Evolutionary conservation across 2,113 vertebrate genomes (phyloP).

Genomic region (Aplodontia rufa): DNA sequence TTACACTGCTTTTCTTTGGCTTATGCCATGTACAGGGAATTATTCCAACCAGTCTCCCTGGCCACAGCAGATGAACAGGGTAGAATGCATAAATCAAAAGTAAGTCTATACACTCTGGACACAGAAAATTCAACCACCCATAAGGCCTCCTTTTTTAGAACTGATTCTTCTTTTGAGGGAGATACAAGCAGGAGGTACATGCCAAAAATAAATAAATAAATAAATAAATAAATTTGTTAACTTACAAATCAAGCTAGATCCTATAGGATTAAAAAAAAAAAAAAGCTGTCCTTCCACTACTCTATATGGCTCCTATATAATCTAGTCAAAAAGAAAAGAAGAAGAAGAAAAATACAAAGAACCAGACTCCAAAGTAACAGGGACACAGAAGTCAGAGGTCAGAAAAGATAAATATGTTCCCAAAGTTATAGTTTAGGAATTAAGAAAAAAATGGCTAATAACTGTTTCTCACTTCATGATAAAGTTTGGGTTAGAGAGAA

Average conservation of each 20-base stretch:
- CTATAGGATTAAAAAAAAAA: neutral
- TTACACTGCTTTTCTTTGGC: conserved; percentile 5
- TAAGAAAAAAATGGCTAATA: neutral
- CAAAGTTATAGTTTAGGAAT: neutral
- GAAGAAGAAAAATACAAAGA: too few relatives aligned
- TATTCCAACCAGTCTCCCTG: neutral
- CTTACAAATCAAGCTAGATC: neutral
- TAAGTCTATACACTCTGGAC: neutral
- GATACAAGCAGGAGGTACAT: neutral
- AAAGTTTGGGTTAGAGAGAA: neutral
- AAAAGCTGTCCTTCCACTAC: neutral
- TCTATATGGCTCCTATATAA: neutral
- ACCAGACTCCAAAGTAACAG: neutral
- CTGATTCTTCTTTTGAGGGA: neutral
- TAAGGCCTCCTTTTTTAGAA: neutral
- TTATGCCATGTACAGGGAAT: neutral
- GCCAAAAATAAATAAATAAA: too few relatives aligned
- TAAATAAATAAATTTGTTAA: neutral
- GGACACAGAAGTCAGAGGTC: neutral
- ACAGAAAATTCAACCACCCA: neutral
- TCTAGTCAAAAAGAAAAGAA: neutral
- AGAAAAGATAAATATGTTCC: neutral
- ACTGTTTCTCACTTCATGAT: neutral
- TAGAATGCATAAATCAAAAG: neutral
- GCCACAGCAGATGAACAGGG: neutral